A percentile compares a stretch with the other conserved stretches of the same genome.
Conservation (phyloP, 2,113 vertebrate species). For the Grantiella picta region DNA sequence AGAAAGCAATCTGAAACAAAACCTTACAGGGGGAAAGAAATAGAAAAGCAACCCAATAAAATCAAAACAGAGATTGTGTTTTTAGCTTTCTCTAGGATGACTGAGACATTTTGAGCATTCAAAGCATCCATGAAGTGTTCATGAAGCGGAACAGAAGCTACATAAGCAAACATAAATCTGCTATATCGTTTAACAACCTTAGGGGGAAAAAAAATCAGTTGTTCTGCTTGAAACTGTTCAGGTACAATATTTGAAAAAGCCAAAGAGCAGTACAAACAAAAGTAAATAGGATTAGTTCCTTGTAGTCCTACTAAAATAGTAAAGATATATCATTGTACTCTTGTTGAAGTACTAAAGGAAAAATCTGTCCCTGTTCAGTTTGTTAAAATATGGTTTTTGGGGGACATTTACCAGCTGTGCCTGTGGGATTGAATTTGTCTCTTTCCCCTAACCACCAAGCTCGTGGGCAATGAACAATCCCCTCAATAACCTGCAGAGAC, state of each 20-base stretch:
- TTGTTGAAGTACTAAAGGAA: background rate
- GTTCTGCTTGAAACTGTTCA: background rate
- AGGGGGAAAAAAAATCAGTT: background rate
- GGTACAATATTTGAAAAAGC: background rate
- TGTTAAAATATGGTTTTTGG: fast-evolving
- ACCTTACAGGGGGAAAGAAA: fast-evolving
- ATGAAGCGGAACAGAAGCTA: conserved; percentile 5
- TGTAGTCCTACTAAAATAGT: background rate
- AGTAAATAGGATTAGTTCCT: background rate
- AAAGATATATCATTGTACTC: background rate
- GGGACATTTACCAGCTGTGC: background rate
- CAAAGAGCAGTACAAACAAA: background rate
- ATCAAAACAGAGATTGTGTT: background rate
- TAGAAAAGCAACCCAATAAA: fast-evolving
- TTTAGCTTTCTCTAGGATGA: background rate
- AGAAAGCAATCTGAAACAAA: background rate
- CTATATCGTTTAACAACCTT: background rate
- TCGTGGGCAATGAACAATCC: background rate
- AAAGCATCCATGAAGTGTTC: conserved; percentile 2
- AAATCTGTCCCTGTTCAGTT: background rate
- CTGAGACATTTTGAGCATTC: conserved; percentile 8
- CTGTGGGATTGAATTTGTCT: background rate
- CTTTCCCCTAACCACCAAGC: background rate
- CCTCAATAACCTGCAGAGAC: background rate
- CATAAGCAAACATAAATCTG: conserved; percentile 22